Evolutionary conservation across 2,888 invertebrate species (phyloP).

Genomic region (Hirtodrosophila cameraria): DNA sequence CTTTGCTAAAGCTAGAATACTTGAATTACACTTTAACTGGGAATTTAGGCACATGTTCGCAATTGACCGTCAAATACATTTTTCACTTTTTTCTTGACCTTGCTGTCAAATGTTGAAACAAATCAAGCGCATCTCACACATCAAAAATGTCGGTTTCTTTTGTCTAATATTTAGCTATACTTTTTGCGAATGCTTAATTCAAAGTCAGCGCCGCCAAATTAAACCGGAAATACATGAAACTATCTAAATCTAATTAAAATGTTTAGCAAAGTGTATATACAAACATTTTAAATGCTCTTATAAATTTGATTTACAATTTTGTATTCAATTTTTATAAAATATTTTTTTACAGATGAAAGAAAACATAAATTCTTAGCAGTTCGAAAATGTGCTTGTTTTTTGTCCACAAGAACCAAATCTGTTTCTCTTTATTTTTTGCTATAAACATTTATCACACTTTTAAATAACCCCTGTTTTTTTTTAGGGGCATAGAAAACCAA

Average conservation of each 20-base stretch:
- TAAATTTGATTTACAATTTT: no score
- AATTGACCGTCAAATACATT: constrained; percentile 34
- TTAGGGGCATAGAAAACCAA: constrained; percentile 10
- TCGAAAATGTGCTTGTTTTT: no score
- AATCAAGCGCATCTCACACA: constrained; percentile 49
- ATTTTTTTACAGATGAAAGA: no score
- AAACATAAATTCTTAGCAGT: no score
- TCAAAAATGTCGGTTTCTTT: constrained; percentile 37
- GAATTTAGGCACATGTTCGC: no score
- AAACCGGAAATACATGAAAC: constrained; percentile 56
- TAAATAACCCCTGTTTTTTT: background rate
- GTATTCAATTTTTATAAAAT: no score
- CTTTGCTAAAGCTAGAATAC: constrained; percentile 18
- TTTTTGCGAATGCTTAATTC: constrained; percentile 40
- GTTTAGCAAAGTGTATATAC: constrained; percentile 38
- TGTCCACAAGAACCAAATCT: no score
- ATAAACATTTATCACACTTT: constrained; percentile 3
- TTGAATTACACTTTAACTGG: background rate
- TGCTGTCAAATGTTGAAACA: constrained; percentile 60
- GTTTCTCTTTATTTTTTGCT: background rate
- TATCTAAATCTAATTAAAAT: constrained; percentile 60
- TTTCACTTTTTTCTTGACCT: constrained; percentile 54
- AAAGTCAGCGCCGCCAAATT: constrained; percentile 56
- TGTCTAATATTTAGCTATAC: background rate
- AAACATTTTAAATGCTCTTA: no score